A percentile compares a stretch with the other conserved stretches of the same genome.
phyloP scores from a whole-genome alignment of 2,888 invertebrate genomes.

The Formica aserva region DNA sequence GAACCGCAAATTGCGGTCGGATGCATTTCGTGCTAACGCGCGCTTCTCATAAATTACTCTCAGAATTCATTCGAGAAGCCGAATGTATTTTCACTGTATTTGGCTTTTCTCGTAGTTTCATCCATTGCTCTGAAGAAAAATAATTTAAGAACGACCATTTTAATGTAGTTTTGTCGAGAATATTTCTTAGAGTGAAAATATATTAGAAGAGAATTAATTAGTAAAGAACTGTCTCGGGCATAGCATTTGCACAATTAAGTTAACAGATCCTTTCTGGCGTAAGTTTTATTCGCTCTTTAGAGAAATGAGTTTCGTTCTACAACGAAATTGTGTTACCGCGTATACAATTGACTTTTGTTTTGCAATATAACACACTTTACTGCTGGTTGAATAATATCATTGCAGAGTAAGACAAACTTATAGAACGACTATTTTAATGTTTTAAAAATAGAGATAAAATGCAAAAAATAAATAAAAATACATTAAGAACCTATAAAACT shows the following conservation, averaged over 20 bases:
- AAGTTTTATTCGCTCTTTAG: slow-evolving; percentile 5
- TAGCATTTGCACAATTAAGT: slow-evolving; percentile 11
- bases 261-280: background rate
- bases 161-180: background rate
- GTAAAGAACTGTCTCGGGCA: background rate
- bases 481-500: background rate
- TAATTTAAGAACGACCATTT: background rate
- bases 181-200: background rate
- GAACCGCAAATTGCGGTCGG: slow-evolving; percentile 39
- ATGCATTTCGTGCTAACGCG: slow-evolving; percentile 46
- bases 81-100: background rate
- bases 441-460: background rate
- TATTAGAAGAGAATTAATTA: slow-evolving; percentile 14
- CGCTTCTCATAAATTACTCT: slow-evolving; percentile 46
- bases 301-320: background rate
- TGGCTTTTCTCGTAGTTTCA: slow-evolving; percentile 6
- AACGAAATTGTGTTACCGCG: background rate
- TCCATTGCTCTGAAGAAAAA: background rate
- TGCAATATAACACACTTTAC: background rate
- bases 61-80: background rate
- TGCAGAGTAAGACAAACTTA: background rate
- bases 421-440: background rate
- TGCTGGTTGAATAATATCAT: background rate
- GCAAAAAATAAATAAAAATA: background rate
- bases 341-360: slow-evolving; percentile 13